Percentiles rank a stretch among this genome's conserved stretches.
phyloP scores from a whole-genome alignment of 2,888 invertebrate genomes.

The Eristalis intricaria region DNA sequence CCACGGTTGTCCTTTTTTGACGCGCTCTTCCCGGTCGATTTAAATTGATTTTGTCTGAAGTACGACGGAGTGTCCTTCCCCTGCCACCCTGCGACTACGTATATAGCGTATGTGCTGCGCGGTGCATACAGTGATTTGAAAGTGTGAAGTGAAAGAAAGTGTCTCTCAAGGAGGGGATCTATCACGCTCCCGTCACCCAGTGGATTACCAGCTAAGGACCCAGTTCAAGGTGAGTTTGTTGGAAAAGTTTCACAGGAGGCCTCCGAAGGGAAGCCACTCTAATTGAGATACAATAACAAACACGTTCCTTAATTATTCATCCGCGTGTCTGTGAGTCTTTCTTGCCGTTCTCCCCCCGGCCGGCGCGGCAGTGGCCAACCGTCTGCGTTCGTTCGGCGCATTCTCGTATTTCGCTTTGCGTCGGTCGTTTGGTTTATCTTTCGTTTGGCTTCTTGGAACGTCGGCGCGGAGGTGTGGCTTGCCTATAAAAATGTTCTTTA shows the following conservation, averaged over 20 bases:
- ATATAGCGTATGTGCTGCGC: not conserved
- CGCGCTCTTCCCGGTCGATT: slow-evolving; percentile 23
- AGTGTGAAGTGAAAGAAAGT: not conserved
- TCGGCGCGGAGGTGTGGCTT: not conserved
- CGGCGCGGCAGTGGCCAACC: not conserved
- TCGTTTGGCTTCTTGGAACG: slow-evolving; percentile 1
- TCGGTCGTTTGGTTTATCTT: slow-evolving; percentile 6
- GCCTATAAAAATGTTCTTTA: not conserved
- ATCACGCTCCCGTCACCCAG: not conserved
- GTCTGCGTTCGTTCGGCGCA: not conserved
- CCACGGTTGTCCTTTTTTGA: not conserved
- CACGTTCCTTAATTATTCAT: slow-evolving; percentile 39
- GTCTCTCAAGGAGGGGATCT: not conserved
- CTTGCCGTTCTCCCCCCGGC: not conserved
- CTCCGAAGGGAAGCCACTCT: not conserved
- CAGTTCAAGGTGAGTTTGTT: not conserved
- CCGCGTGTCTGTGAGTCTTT: slow-evolving; percentile 30
- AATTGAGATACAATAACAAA: slow-evolving; percentile 50
- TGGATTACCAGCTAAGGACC: not conserved
- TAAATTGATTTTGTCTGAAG: slow-evolving; percentile 33
- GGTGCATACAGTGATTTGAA: slow-evolving; percentile 31
- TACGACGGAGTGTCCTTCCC: not conserved
- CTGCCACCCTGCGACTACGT: not conserved
- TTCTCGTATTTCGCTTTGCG: slow-evolving; percentile 9
- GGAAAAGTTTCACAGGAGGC: not conserved